A percentile compares a stretch with the other conserved stretches of the same genome.
Conservation (phyloP, 2,888 invertebrate genomes). For the Pollenia amentaria region DNA sequence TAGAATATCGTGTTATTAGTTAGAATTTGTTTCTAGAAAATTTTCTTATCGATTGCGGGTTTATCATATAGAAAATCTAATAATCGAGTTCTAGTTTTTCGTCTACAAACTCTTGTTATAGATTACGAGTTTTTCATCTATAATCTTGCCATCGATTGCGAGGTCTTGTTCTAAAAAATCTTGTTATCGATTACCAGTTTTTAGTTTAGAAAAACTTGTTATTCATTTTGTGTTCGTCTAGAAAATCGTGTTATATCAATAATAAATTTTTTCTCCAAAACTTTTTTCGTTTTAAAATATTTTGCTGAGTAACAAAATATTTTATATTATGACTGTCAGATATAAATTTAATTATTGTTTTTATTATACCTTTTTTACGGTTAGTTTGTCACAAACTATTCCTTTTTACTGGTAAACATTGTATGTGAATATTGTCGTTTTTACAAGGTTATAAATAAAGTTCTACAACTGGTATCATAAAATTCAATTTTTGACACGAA, state of each 20-base stretch:
- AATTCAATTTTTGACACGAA: slow-evolving; percentile 80
- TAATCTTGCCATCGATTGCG: neutral
- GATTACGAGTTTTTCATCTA: neutral
- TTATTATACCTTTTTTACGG: slow-evolving; percentile 2
- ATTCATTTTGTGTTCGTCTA: no score
- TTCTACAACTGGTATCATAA: slow-evolving; percentile 79
- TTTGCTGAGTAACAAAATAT: neutral
- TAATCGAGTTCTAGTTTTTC: neutral
- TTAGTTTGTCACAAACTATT: neutral
- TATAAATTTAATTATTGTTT: neutral
- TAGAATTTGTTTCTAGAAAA: neutral
- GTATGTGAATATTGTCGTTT: neutral
- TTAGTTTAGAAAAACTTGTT: no score
- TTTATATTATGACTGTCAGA: neutral
- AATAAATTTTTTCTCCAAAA: no score
- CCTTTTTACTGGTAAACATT: neutral
- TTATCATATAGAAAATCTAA: no score
- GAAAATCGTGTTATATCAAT: no score
- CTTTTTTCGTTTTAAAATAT: neutral
- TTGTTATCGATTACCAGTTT: no score
- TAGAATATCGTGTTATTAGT: neutral
- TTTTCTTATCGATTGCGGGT: neutral
- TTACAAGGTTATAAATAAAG: slow-evolving; percentile 63
- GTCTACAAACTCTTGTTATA: neutral
- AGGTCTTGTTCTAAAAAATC: neutral